Percentiles rank a stretch among this genome's conserved stretches.
phyloP scores from a whole-genome alignment of 30 jellyfish, hydroid and myxozoan genomes.

The Catostylus mosaicus region DNA sequence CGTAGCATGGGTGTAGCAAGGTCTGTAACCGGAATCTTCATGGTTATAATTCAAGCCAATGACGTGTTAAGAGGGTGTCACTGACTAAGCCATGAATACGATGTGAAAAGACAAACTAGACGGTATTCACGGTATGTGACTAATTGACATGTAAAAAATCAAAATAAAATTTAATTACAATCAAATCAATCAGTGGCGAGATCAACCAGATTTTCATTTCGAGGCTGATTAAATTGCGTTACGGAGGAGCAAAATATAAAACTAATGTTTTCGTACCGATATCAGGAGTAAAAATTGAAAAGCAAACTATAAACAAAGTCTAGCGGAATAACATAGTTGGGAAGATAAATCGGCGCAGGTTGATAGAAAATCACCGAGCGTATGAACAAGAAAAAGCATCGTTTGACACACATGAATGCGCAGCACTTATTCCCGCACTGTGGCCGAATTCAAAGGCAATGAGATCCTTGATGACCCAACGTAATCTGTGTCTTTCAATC shows the following conservation, averaged over 20 bases:
- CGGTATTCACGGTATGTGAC: too few species aligned
- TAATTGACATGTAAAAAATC: too few species aligned
- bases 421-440: conserved; percentile 37
- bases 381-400: conserved; percentile 33
- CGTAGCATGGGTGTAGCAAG: too few species aligned
- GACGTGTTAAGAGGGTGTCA: too few species aligned
- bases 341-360: conserved; percentile 10
- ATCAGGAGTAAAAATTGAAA: not conserved
- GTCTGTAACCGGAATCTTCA: too few species aligned
- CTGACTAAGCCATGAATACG: too few species aligned
- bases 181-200: too few species aligned
- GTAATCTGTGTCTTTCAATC: conserved; percentile 54
- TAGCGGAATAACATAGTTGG: conserved; percentile 11
- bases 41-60: too few species aligned
- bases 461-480: conserved; percentile 78
- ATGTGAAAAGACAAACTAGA: too few species aligned
- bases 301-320: conserved; percentile 21
- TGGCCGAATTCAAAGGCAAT: conserved; percentile 71
- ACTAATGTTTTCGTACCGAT: too few species aligned
- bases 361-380: conserved; percentile 49
- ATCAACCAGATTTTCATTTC: too few species aligned
- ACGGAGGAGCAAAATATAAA: not conserved
- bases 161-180: too few species aligned
- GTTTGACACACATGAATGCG: conserved; percentile 29
- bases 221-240: not conserved